Conservation (phyloP, 2,888 invertebrate genomes). For the Pyrrhia umbra region DNA sequence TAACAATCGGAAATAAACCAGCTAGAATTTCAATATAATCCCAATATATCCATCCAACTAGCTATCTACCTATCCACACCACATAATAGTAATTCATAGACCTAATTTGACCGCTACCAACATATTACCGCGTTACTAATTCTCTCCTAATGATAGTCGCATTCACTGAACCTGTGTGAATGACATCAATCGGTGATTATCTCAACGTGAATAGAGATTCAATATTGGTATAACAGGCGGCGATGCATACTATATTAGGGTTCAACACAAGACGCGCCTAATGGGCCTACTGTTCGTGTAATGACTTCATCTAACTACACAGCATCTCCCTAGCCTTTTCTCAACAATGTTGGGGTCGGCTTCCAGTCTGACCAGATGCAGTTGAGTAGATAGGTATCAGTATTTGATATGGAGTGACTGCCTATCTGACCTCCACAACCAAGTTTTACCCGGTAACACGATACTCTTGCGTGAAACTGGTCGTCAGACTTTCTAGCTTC, state of each 20-base stretch:
- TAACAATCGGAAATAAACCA: background rate
- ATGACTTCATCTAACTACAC: constrained; percentile 49
- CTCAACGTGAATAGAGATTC: constrained; percentile 61
- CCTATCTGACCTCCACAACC: no score
- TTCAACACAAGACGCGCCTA: constrained; percentile 42
- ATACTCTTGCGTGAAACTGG: no score
- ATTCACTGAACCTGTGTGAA: constrained; percentile 63
- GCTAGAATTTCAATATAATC: constrained; percentile 26
- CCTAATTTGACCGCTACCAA: constrained; percentile 39
- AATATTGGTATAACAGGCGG: constrained; percentile 63
- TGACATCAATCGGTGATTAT: constrained; percentile 70
- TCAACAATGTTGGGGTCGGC: no score
- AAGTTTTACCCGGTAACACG: no score
- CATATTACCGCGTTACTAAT: constrained; percentile 52
- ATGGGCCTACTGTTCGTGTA: constrained; percentile 47
- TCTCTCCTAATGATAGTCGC: constrained; percentile 59
- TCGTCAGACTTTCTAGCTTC: no score
- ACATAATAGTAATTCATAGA: constrained; percentile 42
- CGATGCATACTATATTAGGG: constrained; percentile 57
- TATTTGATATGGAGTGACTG: no score
- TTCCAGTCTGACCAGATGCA: no score
- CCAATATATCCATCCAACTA: background rate
- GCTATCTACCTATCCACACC: background rate
- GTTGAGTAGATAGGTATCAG: no score
- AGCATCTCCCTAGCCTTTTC: background rate